Conservation (phyloP, 92 coral and sea anemone genomes). For the Pocillopora meandrina region DNA sequence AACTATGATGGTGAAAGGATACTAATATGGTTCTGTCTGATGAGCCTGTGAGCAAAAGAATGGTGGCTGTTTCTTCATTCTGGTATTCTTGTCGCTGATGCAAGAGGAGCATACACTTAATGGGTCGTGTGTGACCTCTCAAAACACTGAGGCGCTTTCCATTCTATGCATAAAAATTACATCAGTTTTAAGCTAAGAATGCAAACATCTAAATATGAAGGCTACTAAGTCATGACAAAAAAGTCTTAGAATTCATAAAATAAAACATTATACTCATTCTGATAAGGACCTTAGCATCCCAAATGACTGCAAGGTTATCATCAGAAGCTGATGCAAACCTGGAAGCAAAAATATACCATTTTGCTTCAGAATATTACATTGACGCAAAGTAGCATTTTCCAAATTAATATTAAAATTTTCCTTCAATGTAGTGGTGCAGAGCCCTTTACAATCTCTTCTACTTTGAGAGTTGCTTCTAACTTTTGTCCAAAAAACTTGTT, state of each 20-base stretch:
- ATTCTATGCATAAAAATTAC: constrained; percentile 52
- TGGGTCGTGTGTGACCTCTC: constrained; percentile 86
- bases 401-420: no score
- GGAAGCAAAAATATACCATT: background rate
- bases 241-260: background rate
- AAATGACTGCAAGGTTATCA: constrained; percentile 91
- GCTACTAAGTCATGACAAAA: background rate
- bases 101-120: constrained; percentile 87
- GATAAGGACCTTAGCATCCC: constrained; percentile 82
- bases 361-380: background rate
- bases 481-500: no score
- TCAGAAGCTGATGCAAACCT: constrained; percentile 94
- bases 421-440: no score
- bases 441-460: no score
- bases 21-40: constrained; percentile 91
- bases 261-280: no score
- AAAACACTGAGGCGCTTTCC: constrained; percentile 76
- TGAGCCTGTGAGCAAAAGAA: constrained; percentile 88
- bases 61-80: constrained; percentile 49
- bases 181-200: background rate
- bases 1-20: constrained; percentile 55
- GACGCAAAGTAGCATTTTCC: no score
- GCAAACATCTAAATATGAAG: background rate
- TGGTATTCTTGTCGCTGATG: constrained; percentile 74
- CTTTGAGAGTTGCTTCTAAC: no score